phyloP scores from a whole-genome alignment of 2,113 vertebrate species.

The Rallus limicola region DNA sequence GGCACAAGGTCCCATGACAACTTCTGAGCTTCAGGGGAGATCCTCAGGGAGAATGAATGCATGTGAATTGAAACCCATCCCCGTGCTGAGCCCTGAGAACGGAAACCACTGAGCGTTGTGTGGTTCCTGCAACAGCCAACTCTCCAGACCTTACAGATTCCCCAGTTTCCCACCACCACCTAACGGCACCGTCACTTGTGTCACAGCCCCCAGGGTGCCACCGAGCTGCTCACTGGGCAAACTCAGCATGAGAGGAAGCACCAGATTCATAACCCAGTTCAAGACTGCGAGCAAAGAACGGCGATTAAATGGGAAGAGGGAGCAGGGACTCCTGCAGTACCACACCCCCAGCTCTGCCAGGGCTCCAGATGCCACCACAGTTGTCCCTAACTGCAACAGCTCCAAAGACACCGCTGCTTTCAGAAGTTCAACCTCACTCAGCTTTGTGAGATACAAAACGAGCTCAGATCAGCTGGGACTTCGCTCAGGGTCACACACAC shows the following conservation, averaged over 20 bases:
- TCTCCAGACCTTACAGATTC: neutral
- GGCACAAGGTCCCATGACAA: neutral
- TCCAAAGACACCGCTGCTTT: neutral
- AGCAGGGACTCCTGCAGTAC: neutral
- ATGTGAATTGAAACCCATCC: neutral
- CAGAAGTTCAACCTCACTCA: neutral
- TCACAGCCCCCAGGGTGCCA: neutral
- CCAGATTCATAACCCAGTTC: neutral
- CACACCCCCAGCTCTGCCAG: neutral
- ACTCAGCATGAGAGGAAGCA: neutral
- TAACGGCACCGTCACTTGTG: accelerated
- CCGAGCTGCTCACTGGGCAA: neutral
- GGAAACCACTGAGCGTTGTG: neutral
- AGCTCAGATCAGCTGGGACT: neutral
- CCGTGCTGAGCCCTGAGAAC: neutral
- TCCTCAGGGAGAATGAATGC: neutral
- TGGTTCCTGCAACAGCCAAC: neutral
- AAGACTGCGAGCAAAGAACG: neutral
- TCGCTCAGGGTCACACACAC: accelerated
- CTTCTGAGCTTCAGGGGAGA: neutral
- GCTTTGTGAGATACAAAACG: neutral
- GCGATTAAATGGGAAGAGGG: neutral
- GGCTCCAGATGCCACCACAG: neutral
- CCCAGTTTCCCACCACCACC: neutral
- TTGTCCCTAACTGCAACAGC: neutral